phyloP scores from a whole-genome alignment of 2,113 vertebrate species.

The Pedionomus torquatus region DNA sequence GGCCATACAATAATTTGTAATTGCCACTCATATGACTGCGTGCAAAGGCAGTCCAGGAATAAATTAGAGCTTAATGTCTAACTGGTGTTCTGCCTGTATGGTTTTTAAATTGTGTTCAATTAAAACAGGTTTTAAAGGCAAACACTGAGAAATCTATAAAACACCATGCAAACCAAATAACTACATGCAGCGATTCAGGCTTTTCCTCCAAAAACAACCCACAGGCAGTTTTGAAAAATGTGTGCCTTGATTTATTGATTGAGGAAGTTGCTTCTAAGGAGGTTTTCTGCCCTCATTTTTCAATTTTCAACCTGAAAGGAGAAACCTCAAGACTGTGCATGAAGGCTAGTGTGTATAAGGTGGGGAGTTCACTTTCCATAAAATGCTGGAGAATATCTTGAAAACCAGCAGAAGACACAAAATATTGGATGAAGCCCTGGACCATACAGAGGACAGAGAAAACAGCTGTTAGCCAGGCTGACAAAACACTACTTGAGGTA shows the following conservation, averaged over 20 bases:
- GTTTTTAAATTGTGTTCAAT: not conserved
- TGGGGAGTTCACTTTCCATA: not conserved
- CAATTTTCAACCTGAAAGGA: not conserved
- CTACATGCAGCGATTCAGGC: rapidly evolving
- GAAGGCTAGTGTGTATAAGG: not conserved
- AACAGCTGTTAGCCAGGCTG: not conserved
- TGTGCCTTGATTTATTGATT: not conserved
- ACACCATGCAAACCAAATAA: not conserved
- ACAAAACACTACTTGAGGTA: not conserved
- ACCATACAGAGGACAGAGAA: not conserved
- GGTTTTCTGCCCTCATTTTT: not conserved
- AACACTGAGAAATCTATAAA: not conserved
- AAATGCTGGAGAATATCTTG: not conserved
- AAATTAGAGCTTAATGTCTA: not conserved
- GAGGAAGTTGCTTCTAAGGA: not conserved
- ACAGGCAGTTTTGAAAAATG: not conserved
- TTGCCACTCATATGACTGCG: not conserved
- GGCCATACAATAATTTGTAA: not conserved
- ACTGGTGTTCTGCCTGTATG: not conserved
- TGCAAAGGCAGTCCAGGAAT: not conserved
- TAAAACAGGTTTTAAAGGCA: not conserved
- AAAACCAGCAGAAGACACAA: not conserved
- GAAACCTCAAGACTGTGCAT: not conserved
- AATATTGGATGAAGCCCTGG: not conserved
- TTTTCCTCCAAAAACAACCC: not conserved